A percentile compares a stretch with the other conserved stretches of the same genome.
Evolutionary conservation across 2,888 invertebrate genomes (phyloP).

Genomic region (Hemicrepidius hirtus): DNA sequence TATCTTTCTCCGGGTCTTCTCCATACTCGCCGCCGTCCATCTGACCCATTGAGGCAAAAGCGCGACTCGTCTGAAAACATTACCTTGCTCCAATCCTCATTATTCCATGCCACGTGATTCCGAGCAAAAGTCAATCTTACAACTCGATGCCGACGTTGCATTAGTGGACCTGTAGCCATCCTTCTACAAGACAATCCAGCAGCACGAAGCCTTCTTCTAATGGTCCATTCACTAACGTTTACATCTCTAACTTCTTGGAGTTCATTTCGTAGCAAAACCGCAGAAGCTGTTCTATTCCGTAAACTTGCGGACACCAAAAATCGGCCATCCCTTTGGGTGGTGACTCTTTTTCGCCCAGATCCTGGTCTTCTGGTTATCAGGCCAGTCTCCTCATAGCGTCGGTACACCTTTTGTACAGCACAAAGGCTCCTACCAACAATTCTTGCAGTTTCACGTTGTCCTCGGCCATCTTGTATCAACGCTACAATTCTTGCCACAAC

Average conservation of each 20-base stretch:
- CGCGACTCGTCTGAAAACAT: conserved; percentile 52
- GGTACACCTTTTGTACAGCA: conserved; percentile 10
- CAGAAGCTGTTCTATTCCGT: conserved; percentile 48
- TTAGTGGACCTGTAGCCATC: conserved; percentile 49
- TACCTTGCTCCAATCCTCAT: conserved; percentile 51
- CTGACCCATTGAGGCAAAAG: conserved; percentile 51
- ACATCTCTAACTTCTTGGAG: conserved; percentile 51
- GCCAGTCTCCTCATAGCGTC: conserved; percentile 19
- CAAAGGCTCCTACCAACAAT: conserved; percentile 19
- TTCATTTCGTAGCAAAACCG: conserved; percentile 50
- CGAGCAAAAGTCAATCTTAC: conserved; percentile 53
- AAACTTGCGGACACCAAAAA: conserved; percentile 41
- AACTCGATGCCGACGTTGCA: conserved; percentile 45
- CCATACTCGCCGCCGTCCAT: conserved; percentile 44
- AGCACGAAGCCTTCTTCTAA: conserved; percentile 53
- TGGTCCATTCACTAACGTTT: conserved; percentile 52
- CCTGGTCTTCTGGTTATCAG: conserved; percentile 47
- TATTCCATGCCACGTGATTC: conserved; percentile 50
- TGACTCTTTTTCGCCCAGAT: conserved; percentile 46
- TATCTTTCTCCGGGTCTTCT: conserved; percentile 38
- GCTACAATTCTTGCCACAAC: conserved; percentile 38
- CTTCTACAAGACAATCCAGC: conserved; percentile 48
- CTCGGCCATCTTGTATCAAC: conserved; percentile 43
- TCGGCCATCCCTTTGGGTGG: conserved; percentile 46
- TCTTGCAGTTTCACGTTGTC: conserved; percentile 45